These are phyloP conservation scores for Achroia grisella DNA, from an alignment of 1,140 invertebrate genomes.

Conservation along the genomic window DNA sequence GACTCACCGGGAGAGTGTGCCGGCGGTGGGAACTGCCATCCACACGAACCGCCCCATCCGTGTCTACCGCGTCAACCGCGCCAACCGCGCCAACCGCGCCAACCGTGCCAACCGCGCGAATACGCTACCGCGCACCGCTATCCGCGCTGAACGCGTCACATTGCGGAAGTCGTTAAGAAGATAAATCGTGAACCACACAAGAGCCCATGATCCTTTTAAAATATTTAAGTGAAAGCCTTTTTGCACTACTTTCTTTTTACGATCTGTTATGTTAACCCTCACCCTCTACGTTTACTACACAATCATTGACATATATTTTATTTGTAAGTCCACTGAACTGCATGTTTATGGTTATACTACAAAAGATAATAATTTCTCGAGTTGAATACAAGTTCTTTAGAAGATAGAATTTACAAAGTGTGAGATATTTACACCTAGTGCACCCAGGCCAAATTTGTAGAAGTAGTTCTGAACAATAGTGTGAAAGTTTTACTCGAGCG, in stretches of 20 bases:
- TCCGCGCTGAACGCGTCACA: slow-evolving; percentile 24
- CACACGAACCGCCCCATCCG: neutral
- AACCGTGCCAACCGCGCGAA: no score
- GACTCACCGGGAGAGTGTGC: no score
- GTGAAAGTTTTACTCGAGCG: slow-evolving; percentile 19
- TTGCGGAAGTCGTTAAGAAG: slow-evolving; percentile 60
- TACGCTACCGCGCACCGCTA: slow-evolving; percentile 7
- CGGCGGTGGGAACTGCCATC: neutral
- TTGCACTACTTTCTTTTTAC: slow-evolving; percentile 4
- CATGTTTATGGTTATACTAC: neutral
- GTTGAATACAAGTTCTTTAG: slow-evolving; percentile 21
- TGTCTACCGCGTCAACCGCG: no score
- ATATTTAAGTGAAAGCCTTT: slow-evolving; percentile 28
- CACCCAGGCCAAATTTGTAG: slow-evolving; percentile 18
- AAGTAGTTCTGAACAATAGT: slow-evolving; percentile 26
- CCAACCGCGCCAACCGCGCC: no score
- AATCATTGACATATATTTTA: neutral
- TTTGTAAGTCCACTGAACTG: no score
- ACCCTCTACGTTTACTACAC: neutral
- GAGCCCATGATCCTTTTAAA: slow-evolving; percentile 50
- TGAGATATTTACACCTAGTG: slow-evolving; percentile 26
- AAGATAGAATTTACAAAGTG: slow-evolving; percentile 29
- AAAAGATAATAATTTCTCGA: slow-evolving; percentile 15
- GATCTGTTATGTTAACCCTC: slow-evolving; percentile 1
- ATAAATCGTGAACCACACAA: slow-evolving; percentile 50